Conservation (phyloP, 2,888 invertebrate genomes). For the Ceramica pisi region DNA sequence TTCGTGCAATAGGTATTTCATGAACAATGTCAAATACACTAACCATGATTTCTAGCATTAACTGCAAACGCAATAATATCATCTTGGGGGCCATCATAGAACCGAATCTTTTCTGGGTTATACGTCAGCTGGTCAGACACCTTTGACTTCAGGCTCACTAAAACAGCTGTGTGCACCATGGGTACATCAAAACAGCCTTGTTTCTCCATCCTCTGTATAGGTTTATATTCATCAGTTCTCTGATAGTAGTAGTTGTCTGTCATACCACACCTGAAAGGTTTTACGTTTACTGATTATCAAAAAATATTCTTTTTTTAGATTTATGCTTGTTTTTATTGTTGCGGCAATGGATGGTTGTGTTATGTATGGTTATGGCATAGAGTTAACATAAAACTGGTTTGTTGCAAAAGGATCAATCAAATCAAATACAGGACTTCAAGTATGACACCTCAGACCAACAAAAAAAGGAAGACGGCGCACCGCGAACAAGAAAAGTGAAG, state of each 20-base stretch:
- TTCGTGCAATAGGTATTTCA: too few species aligned
- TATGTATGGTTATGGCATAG: not conserved
- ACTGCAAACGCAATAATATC: constrained; percentile 98
- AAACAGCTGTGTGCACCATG: constrained; percentile 97
- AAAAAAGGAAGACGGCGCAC: too few species aligned
- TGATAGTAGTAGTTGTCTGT: constrained; percentile 95
- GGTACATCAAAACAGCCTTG: constrained; percentile 96
- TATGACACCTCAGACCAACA: too few species aligned
- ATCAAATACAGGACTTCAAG: not conserved
- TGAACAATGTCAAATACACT: constrained; percentile 7
- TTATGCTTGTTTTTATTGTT: not conserved
- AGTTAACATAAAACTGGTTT: too few species aligned
- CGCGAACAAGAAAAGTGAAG: too few species aligned
- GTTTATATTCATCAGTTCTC: constrained; percentile 96
- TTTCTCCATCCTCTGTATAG: constrained; percentile 93
- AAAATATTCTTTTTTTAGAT: not conserved
- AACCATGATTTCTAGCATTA: constrained; percentile 93
- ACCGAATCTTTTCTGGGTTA: constrained; percentile 90
- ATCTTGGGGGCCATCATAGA: constrained; percentile 95
- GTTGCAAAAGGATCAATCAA: not conserved
- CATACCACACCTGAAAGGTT: constrained; percentile 93
- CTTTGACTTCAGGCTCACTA: constrained; percentile 93
- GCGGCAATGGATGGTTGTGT: not conserved
- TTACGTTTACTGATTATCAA: not conserved
- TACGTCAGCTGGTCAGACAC: constrained; percentile 94